Base-by-base conservation (phyloP, 2,797 vertebrate species). In the Lithobates pipiens region DNA sequence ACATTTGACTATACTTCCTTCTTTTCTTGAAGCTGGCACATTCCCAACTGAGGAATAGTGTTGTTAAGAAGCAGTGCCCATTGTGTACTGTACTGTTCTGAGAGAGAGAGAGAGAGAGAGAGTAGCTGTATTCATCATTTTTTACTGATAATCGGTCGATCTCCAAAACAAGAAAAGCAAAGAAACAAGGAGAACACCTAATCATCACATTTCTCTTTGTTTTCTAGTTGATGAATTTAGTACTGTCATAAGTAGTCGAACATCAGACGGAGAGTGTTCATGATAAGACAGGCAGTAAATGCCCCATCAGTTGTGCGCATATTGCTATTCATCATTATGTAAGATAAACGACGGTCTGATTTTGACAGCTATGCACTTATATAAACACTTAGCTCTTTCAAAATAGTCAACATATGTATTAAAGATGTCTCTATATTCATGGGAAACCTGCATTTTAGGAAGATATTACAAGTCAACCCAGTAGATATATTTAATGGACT, bases 221-320 rank as follows among this genome's bases (percentile, higher is more conserved):
- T 86, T 86, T 77, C 44, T 23, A 65, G 75, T 15, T 82, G 75
- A 82, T 77, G 16, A 83, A 78, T 86, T 50, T 79, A 83, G 67
- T 74, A 57, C 54, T 86, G 76, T 82, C 70, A 83, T 42, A 83
- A 74, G 39, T 27, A 74, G 80, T 83, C 80, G 57, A 83, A 83
- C 80, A 81, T 29, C 29, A 83, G 42, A 78, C 68, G 67, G 54
- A 77, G 61, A 36, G 70, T 57, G 70, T 63, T 86, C 85, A 83
- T 78, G 80, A 86, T 86, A 86, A 83, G 76, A 79, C 75, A 83
- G 80, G 63, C 77, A 86, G 69, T 83, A 79, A 86, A 86, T 83
- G 80, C 76, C 68, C 57, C 61, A 82, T 83, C 32, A 57, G 57
- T 75, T 73, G 75, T 78, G 61, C 29, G 2, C 69, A 78, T 79